Base-by-base conservation (phyloP, 2,888 invertebrate genomes). In the Heliconius aoede region DNA sequence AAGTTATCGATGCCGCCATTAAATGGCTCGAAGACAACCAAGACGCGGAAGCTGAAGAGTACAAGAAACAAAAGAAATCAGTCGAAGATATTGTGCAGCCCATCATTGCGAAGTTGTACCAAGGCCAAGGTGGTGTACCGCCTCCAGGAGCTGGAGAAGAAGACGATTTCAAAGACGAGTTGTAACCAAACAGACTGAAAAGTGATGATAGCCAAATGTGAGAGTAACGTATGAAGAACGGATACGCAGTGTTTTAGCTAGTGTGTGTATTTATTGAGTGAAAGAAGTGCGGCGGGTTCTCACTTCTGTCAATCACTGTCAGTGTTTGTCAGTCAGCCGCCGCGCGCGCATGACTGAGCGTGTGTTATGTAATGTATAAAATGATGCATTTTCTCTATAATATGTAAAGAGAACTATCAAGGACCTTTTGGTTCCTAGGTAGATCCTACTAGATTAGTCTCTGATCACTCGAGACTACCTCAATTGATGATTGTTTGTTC, bases 1-100 rank as follows among this genome's bases (percentile, higher is more conserved):
- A 97, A 84, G 98, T 98, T n/a, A 97, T 99, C 82, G 99, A 99
- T 78, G 99, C 98, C 84, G 97, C 98, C 82, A 99, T 99, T 90
- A 98, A 99, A 87, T 99, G 99, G 99, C 95, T 99, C 81, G 99
- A 99, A 91, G 97, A 97, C 83, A 99, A 99, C 93, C 97, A 97
- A 85, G 98, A 99, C 85, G 97, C 98, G 0, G 98, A 99, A 79
- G 95, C 97, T 0, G 98, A 98, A 84, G 98, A 98, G 78, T 98
- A 97, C 94, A 98, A 98, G 91, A 97, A 97, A 87, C 98, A 99
- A 89, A 99, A 98, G 96, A 99, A 99, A 90, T 97, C 98, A 82
- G 95, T 99, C 72, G 99, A 99, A 89, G 98, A 98, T 83, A 96
- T 99, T 58, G 99, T 99, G 0, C 99, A 99, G 89, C 99, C 99